Percentiles rank a stretch among this genome's conserved stretches.
Conservation (phyloP, 1,140 invertebrate genomes). For the Mylabris phalerata region DNA sequence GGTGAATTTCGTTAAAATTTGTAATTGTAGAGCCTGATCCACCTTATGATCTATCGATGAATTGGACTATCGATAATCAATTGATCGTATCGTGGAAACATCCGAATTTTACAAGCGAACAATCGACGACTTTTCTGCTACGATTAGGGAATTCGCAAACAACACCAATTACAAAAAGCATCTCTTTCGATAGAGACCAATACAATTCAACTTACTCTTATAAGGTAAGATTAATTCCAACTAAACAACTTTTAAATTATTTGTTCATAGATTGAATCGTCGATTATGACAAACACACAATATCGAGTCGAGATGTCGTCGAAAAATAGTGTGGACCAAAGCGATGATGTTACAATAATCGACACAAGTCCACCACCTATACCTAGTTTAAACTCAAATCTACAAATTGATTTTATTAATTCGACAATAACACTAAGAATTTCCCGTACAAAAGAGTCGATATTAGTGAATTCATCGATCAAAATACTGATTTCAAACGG, state of each 20-base stretch:
- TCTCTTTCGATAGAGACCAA: neutral
- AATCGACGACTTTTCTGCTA: slow-evolving; percentile 1
- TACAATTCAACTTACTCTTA: neutral
- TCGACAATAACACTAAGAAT: neutral
- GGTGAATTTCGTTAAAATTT: too few relatives aligned
- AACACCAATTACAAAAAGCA: neutral
- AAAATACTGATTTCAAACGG: too few relatives aligned
- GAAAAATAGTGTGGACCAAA: neutral
- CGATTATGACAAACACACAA: neutral
- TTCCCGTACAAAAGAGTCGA: too few relatives aligned
- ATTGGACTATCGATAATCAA: slow-evolving; percentile 3
- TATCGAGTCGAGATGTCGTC: neutral
- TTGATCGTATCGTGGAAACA: slow-evolving; percentile 13
- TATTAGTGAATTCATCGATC: too few relatives aligned
- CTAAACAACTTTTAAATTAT: neutral
- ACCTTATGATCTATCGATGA: slow-evolving; percentile 1
- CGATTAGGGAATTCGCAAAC: neutral
- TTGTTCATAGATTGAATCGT: neutral
- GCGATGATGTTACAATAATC: neutral
- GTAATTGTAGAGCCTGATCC: slow-evolving; percentile 1
- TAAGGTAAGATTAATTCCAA: neutral
- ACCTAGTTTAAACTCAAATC: neutral
- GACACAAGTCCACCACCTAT: neutral
- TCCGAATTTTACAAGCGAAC: slow-evolving; percentile 13
- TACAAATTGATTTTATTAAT: neutral